Evolutionary conservation across 1,140 invertebrate species (phyloP).

Genomic region (Euschistus heros): DNA sequence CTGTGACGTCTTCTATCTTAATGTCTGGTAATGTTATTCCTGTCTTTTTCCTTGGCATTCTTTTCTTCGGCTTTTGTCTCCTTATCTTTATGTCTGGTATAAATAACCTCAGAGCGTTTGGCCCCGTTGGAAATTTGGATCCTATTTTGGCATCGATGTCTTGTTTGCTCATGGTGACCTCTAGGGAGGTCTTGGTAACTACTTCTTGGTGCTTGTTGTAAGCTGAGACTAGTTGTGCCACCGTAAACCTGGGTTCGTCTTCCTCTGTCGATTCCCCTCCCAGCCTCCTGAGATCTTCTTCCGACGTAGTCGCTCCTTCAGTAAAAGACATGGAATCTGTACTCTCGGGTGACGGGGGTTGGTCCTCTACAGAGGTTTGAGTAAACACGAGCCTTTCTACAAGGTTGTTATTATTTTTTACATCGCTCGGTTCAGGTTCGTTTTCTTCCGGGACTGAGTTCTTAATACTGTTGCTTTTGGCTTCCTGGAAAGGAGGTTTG

Average conservation of each 20-base stretch:
- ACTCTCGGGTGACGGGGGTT: constrained; percentile 13
- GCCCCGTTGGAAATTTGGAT: constrained; percentile 40
- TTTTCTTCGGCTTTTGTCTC: constrained; percentile 32
- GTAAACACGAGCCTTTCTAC: not conserved
- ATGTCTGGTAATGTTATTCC: not conserved
- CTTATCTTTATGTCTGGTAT: constrained; percentile 43
- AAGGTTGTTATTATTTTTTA: constrained; percentile 4
- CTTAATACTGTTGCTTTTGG: not conserved
- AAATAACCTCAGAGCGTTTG: constrained; percentile 41
- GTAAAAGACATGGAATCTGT: constrained; percentile 24
- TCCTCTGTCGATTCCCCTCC: constrained; percentile 28
- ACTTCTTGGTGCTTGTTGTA: constrained; percentile 45
- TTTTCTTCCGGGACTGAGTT: not conserved
- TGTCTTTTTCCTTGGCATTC: constrained; percentile 38
- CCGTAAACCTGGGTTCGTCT: constrained; percentile 43
- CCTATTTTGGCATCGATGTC: constrained; percentile 31
- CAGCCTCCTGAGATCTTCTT: constrained; percentile 26
- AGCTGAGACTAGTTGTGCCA: constrained; percentile 42
- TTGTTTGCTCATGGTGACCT: constrained; percentile 40
- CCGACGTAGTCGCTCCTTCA: constrained; percentile 25
- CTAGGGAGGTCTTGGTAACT: constrained; percentile 39
- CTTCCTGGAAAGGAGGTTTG: not conserved
- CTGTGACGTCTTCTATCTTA: not conserved
- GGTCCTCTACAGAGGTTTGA: constrained; percentile 14
- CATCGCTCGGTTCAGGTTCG: not conserved